Base-by-base conservation (phyloP, 2,888 invertebrate species). In the Prosapia bicincta region DNA sequence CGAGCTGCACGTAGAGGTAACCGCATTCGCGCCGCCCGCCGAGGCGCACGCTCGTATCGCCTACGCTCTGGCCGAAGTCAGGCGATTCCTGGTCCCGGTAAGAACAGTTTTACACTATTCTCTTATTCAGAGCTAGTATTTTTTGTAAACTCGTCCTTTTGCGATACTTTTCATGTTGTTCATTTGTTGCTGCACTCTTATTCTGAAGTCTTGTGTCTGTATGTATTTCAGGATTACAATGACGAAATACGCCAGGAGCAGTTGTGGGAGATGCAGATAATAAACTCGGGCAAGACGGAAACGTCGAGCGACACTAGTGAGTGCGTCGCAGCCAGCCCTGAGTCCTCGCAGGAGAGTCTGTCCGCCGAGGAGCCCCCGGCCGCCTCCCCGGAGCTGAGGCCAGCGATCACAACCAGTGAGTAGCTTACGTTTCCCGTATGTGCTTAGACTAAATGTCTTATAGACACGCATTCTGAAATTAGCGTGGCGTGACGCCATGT, bases 161-260 rank as follows among this genome's bases (percentile, higher is more conserved):
- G 30, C 5, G 6, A 30, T 6, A 30, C 6, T 30, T 30, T 9
- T 6, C 30, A 9, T 9, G 30, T 9, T 30, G 9, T 9, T 6
- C 30, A 30, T 30, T 30, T 9, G 30, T 6, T 30, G 30, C 5
- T 30, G 30, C 9, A 5, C 30, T 5, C 30, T 30, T 6, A 5
- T 6, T 9, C 15, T 24, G 24, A 7, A 65, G 24, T 65, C 13
- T 7, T 23, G 30, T 30, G n/a, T n/a, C n/a, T n/a, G n/a, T n/a
- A n/a, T n/a, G n/a, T n/a, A n/a, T 75, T 84, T 0, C 87, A 95
- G 93, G 95, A 96, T 85, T 94, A 94, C 88, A 95, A 96, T 84
- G 96, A 96, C 83, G 95, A 96, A 83, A 96, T 96, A 81, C 88
- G 95, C 81, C 95, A 95, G 85, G 94, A 95, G 83, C 96, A 96